A percentile compares a stretch with the other conserved stretches of the same genome.
Conservation (phyloP, 2,113 vertebrate genomes). For the Montifringilla adamsi region DNA sequence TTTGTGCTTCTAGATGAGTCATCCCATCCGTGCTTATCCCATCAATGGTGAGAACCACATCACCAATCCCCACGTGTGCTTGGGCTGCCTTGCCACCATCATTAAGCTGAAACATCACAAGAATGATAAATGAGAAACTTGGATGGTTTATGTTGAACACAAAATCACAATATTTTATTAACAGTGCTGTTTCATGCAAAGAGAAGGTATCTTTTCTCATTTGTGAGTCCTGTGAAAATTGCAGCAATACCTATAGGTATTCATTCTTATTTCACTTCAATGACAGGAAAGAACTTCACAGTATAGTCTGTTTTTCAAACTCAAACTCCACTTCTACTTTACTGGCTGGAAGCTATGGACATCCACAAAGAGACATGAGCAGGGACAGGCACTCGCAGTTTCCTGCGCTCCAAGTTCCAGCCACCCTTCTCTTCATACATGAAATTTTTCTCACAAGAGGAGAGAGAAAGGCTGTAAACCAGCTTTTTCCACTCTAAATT, state of each 20-base stretch:
- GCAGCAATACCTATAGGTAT: neutral
- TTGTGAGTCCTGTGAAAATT: neutral
- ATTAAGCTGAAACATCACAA: conserved; percentile 78
- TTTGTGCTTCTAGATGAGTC: conserved; percentile 98
- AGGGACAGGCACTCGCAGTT: neutral
- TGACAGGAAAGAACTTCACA: neutral
- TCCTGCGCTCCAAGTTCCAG: neutral
- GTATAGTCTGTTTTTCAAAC: neutral
- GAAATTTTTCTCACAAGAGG: neutral
- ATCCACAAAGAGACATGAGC: neutral
- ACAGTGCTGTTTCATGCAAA: neutral
- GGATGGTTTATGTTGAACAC: neutral
- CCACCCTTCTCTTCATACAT: neutral
- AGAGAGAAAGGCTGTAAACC: neutral
- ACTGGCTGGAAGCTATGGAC: neutral
- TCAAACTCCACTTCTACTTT: neutral
- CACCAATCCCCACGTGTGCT: conserved; percentile 85
- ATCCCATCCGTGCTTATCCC: conserved; percentile 89
- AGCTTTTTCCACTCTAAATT: neutral
- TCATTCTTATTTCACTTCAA: neutral
- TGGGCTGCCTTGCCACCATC: conserved; percentile 89
- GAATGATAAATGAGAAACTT: neutral
- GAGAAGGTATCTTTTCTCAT: rapidly evolving
- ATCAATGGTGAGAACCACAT: conserved; percentile 90
- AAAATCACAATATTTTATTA: neutral